Percentiles rank a stretch among this genome's conserved stretches.
Conservation (phyloP, 2,797 vertebrate genomes). For the Typhlichthys eigenmanni region DNA sequence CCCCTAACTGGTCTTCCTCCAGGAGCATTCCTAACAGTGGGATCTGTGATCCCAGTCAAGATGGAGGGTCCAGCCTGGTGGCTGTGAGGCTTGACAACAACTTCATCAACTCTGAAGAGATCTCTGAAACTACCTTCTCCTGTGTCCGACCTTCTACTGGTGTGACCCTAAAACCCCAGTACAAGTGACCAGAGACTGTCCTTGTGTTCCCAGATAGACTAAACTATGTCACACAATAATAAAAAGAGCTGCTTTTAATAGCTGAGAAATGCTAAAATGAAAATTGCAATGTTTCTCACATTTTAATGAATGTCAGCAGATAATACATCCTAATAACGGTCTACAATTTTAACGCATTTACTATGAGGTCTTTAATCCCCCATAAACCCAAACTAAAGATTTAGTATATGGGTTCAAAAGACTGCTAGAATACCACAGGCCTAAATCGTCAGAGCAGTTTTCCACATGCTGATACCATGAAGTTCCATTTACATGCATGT, state of each 20-base stretch:
- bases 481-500: too few relatives aligned
- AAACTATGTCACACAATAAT: slow-evolving; percentile 12
- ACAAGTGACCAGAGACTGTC: slow-evolving; percentile 57
- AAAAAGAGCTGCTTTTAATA: neutral
- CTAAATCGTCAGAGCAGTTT: too few relatives aligned
- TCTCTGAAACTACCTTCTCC: slow-evolving; percentile 86
- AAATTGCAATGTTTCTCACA: neutral
- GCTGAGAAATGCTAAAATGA: neutral
- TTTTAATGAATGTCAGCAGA: too few relatives aligned
- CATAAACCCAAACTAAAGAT: too few relatives aligned
- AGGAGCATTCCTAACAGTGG: slow-evolving; percentile 85
- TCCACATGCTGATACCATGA: too few relatives aligned
- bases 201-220: neutral
- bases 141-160: slow-evolving; percentile 90
- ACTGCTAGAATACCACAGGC: too few relatives aligned
- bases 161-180: slow-evolving; percentile 90
- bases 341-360: neutral
- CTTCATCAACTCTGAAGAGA: slow-evolving; percentile 83
- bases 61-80: slow-evolving; percentile 83
- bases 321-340: too few relatives aligned
- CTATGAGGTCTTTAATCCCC: neutral
- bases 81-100: slow-evolving; percentile 93
- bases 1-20: slow-evolving; percentile 36
- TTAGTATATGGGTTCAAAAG: too few relatives aligned
- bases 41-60: slow-evolving; percentile 83